Evolutionary conservation across 2,888 invertebrate genomes (phyloP).

Genomic region (Tanytarsus gracilentus): DNA sequence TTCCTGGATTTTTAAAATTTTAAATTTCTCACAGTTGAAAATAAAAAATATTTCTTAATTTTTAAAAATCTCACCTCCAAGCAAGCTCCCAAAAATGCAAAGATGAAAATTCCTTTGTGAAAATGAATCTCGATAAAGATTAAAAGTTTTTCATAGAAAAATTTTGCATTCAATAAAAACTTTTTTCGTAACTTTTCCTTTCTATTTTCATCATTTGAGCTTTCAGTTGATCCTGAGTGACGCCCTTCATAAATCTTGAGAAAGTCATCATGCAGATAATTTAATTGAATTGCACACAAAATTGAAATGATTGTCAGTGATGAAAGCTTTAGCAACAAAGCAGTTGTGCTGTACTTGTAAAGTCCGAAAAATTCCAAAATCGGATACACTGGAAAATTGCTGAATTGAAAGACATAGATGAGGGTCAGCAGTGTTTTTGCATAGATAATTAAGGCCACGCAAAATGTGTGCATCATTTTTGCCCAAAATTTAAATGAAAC

Average conservation of each 20-base stretch:
- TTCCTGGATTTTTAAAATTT: too few relatives aligned
- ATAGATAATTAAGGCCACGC: constrained; percentile 61
- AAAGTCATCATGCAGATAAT: background rate
- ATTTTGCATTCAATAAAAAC: too few relatives aligned
- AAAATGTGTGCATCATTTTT: constrained; percentile 56
- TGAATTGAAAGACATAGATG: constrained; percentile 64
- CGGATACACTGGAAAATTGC: constrained; percentile 34
- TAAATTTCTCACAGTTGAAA: too few relatives aligned
- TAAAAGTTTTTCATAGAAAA: constrained; percentile 30
- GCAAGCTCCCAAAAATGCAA: background rate
- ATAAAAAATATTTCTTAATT: too few relatives aligned
- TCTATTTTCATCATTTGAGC: background rate
- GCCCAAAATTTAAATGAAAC: constrained; percentile 57
- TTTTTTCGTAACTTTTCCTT: constrained; percentile 35
- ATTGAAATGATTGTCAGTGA: constrained; percentile 38
- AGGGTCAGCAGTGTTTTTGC: constrained; percentile 59
- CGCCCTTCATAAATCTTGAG: constrained; percentile 37
- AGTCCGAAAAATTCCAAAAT: background rate
- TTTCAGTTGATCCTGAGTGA: too few relatives aligned
- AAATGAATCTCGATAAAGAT: background rate
- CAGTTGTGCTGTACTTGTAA: background rate
- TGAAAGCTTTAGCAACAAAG: constrained; percentile 40
- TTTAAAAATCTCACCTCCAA: background rate
- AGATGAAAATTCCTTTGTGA: background rate
- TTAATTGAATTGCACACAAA: background rate